Evolutionary conservation across 2,113 vertebrate genomes (phyloP), one percentile per base, ranked within the genome.

Genomic region (Arenaria interpres): DNA sequence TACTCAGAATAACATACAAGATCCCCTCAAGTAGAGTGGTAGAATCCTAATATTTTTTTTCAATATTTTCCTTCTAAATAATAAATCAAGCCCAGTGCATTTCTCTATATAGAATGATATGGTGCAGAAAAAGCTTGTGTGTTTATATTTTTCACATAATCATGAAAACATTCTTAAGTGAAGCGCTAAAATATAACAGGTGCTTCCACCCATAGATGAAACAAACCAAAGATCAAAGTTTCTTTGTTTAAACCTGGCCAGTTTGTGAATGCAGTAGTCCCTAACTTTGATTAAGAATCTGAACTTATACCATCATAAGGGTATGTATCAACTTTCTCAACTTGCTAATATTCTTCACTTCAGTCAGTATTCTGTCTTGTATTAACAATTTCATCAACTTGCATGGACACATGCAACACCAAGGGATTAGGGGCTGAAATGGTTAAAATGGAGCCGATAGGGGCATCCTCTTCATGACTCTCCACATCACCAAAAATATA

Each of bases 41-140:
- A 91, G 90, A 92, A 93, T 85, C 95, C 80, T 91, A 94, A 93
- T 96, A 67, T 39, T 94, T 96, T 96, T 94, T 90, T 95, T 92
- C 94, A 97, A 92, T 95, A 97, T 96, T 96, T 93, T 35, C 87
- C 96, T 94, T 66, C 93, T 96, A 95, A 96, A 97, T 96, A 97
- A 97, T 96, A 97, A 96, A 96, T 97, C 91, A 95, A 94, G 89
- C 50, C 78, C 59, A n/a, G 41, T 88, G 72, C 59, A 77, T 85
- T 95, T 62, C 63, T 95, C 81, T 85, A 22, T 75, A 62, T 19
- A n/a, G 81, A 85, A 88, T 43, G 14, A 81, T 79, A 82, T 4
- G 16, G 71, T 76, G 45, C 37, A 87, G 73, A 91, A 91, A 90
- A 96, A 80, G 15, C 32, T 45, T 89, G 11, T 72, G 62, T 83